These are phyloP conservation scores for Aegypius monachus DNA, from an alignment of 2,113 vertebrate genomes.

Conservation along the genomic window DNA sequence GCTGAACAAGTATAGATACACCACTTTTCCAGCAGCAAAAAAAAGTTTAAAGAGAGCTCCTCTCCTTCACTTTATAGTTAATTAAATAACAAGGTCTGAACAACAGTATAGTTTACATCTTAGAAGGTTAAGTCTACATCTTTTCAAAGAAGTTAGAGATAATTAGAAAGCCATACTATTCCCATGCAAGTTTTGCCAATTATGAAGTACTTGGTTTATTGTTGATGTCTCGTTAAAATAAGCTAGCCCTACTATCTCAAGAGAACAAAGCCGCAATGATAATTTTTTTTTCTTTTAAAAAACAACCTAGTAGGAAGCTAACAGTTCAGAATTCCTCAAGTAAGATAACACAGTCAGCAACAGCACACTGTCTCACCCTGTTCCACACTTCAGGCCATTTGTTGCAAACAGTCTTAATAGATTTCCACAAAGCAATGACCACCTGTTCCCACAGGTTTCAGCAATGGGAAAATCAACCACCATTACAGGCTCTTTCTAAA, in stretches of 20 bases:
- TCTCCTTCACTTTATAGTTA: background rate
- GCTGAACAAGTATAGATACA: background rate
- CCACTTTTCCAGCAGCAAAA: background rate
- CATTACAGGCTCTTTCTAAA: background rate
- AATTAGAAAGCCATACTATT: background rate
- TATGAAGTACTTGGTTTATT: background rate
- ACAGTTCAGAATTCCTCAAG: background rate
- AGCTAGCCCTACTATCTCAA: slow-evolving; percentile 8
- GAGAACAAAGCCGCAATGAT: background rate
- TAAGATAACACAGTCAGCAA: slow-evolving; percentile 25
- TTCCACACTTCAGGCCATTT: background rate
- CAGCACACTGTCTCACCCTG: background rate
- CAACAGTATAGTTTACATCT: background rate
- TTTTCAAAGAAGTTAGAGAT: background rate
- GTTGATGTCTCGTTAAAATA: slow-evolving; percentile 1
- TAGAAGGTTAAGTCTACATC: background rate
- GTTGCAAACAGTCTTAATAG: background rate
- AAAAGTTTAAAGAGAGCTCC: background rate
- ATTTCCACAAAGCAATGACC: slow-evolving; percentile 1
- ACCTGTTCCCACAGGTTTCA: slow-evolving; percentile 39
- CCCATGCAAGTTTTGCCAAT: background rate
- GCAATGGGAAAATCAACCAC: background rate
- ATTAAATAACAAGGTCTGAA: background rate
- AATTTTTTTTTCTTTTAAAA: background rate
- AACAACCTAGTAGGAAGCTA: background rate